These are phyloP conservation scores for Drosophila micromelanica DNA, from an alignment of 1,140 invertebrate species.

Conservation along the genomic window DNA sequence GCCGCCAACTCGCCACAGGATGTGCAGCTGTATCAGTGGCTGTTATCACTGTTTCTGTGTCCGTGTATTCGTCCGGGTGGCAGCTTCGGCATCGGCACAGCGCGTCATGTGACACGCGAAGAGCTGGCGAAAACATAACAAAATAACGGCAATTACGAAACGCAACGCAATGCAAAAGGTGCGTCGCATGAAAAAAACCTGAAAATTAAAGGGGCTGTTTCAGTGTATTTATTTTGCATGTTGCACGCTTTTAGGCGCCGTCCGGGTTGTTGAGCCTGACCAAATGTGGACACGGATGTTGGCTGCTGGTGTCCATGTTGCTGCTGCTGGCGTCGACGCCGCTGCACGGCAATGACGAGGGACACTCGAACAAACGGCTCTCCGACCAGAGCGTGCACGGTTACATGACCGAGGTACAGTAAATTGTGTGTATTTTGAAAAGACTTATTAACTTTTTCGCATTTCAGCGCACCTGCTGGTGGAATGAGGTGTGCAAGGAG, in stretches of 20 bases:
- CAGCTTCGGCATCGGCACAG: slow-evolving; percentile 8
- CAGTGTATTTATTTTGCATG: slow-evolving; percentile 12
- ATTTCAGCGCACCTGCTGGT: slow-evolving; percentile 93
- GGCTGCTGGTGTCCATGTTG: slow-evolving; percentile 42
- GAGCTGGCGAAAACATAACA: slow-evolving; percentile 45
- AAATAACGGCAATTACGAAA: slow-evolving; percentile 38
- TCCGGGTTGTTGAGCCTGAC: slow-evolving; percentile 22
- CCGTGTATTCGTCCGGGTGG: slow-evolving; percentile 1
- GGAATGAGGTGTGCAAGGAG: slow-evolving; percentile 96
- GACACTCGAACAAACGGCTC: slow-evolving; percentile 87
- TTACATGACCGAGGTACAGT: slow-evolving; percentile 90
- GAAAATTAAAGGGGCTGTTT: slow-evolving; percentile 1
- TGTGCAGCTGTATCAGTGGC: slow-evolving; percentile 23
- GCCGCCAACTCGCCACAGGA: slow-evolving; percentile 41
- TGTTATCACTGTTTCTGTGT: not conserved
- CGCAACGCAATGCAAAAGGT: slow-evolving; percentile 58
- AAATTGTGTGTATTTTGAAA: not conserved
- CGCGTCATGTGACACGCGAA: slow-evolving; percentile 49
- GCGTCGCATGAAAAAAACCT: slow-evolving; percentile 17
- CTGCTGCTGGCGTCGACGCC: slow-evolving; percentile 53
- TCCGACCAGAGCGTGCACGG: slow-evolving; percentile 91
- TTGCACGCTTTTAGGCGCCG: slow-evolving; percentile 41
- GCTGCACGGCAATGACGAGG: slow-evolving; percentile 84
- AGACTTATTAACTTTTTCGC: not conserved
- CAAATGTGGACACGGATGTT: slow-evolving; percentile 8